phyloP scores from a whole-genome alignment of 2,888 invertebrate genomes.

The Pseudococcus jackbeardsleyi region DNA sequence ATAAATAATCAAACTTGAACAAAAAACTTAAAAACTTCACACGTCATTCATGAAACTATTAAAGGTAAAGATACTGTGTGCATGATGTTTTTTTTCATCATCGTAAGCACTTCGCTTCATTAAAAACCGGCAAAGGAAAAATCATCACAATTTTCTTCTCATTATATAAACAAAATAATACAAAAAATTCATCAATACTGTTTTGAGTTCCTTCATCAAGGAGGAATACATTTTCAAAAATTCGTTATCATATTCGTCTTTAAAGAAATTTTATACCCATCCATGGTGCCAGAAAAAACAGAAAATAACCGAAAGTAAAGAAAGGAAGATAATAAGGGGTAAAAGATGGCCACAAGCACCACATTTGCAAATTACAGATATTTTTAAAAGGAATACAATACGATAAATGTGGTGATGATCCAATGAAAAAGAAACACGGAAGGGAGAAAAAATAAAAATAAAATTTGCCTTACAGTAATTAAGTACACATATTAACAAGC shows the following conservation, averaged over 20 bases:
- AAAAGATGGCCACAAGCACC: not conserved
- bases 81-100: not conserved
- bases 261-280: too few species aligned
- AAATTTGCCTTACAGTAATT: conserved; percentile 59
- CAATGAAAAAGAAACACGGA: not conserved
- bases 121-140: not conserved
- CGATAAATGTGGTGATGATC: not conserved
- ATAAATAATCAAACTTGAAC: conserved; percentile 19
- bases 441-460: conserved; percentile 44
- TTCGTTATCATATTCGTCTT: not conserved
- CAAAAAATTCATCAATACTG: conserved; percentile 9
- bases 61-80: not conserved
- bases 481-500: conserved; percentile 61
- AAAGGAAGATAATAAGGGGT: not conserved
- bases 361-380: not conserved
- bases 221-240: not conserved
- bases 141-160: conserved; percentile 12
- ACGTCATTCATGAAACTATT: conserved; percentile 3
- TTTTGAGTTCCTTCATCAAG: not conserved
- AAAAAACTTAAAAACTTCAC: conserved; percentile 23
- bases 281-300: not conserved
- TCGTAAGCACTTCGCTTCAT: not conserved
- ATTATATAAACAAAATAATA: not conserved
- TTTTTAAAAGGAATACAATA: not conserved
- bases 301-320: not conserved